These are phyloP conservation scores for Drosophila yooni DNA, from an alignment of 2,888 invertebrate genomes.

Conservation along the genomic window DNA sequence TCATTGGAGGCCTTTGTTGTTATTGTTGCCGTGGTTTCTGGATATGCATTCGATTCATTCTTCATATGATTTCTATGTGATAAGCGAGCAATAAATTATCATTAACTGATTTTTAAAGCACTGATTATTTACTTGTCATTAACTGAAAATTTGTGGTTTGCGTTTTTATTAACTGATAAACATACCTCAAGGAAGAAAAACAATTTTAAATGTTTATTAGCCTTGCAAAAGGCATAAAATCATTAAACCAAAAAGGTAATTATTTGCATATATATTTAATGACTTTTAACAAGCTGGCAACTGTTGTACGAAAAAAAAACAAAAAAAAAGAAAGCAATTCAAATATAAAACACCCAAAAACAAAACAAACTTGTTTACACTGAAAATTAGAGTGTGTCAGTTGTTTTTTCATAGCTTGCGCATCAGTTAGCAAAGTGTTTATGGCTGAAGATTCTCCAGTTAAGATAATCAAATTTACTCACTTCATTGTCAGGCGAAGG, in stretches of 20 bases:
- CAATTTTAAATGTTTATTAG: slow-evolving; percentile 46
- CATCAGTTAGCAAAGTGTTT: slow-evolving; percentile 47
- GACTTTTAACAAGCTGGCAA: slow-evolving; percentile 5
- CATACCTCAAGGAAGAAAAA: slow-evolving; percentile 31
- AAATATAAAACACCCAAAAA: not conserved
- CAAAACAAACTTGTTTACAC: not conserved
- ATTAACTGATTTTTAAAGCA: slow-evolving; percentile 37
- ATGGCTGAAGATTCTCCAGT: not conserved
- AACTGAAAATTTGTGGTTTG: slow-evolving; percentile 14
- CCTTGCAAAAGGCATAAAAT: slow-evolving; percentile 3
- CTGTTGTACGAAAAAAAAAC: not conserved
- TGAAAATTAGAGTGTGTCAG: not conserved
- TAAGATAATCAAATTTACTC: slow-evolving; percentile 49
- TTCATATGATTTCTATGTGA: slow-evolving; percentile 52
- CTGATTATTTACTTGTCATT: slow-evolving; percentile 32
- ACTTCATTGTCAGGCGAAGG: slow-evolving; percentile 59
- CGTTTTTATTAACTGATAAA: slow-evolving; percentile 45
- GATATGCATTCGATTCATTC: slow-evolving; percentile 33
- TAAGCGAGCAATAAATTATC: not conserved
- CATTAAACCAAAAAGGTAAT: not conserved
- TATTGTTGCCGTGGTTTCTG: slow-evolving; percentile 4
- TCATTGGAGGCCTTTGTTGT: slow-evolving; percentile 69
- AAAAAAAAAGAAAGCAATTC: not conserved
- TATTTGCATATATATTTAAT: slow-evolving; percentile 8
- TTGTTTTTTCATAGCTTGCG: slow-evolving; percentile 20